phyloP scores from a whole-genome alignment of 2,113 vertebrate genomes.

The Corynorhinus townsendii region DNA sequence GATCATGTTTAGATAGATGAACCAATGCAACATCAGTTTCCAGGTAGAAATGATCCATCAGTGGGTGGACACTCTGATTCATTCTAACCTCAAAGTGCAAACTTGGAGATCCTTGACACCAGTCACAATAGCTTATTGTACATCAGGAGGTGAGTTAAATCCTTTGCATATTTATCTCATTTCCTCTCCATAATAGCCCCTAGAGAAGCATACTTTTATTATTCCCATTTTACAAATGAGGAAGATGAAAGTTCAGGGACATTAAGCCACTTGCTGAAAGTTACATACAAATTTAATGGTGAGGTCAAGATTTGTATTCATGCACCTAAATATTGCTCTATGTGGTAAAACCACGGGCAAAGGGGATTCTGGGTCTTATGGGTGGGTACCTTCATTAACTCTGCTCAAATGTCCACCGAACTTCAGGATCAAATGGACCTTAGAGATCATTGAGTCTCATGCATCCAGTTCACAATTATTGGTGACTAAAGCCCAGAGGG shows the following conservation, averaged over 20 bases:
- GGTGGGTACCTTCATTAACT: background rate
- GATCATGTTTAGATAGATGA: background rate
- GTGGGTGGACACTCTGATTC: no score
- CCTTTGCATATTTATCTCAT: background rate
- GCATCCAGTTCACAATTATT: background rate
- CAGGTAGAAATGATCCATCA: background rate
- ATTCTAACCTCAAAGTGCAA: background rate
- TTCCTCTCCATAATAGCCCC: background rate
- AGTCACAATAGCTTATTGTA: background rate
- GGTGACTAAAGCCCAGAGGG: background rate
- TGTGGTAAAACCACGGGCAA: background rate
- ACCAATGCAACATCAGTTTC: background rate
- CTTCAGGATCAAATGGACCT: background rate
- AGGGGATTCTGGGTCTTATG: no score
- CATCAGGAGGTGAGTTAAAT: background rate
- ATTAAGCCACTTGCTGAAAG: background rate
- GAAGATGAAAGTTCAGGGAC: background rate
- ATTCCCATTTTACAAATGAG: background rate
- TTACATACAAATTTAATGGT: background rate
- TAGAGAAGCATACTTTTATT: background rate
- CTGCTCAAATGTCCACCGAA: background rate
- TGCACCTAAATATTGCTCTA: accelerated
- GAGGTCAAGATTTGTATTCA: background rate
- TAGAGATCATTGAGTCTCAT: background rate
- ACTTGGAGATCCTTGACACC: background rate